Base-by-base conservation (phyloP, 2,113 vertebrate species). In the Pachyramphus minor region DNA sequence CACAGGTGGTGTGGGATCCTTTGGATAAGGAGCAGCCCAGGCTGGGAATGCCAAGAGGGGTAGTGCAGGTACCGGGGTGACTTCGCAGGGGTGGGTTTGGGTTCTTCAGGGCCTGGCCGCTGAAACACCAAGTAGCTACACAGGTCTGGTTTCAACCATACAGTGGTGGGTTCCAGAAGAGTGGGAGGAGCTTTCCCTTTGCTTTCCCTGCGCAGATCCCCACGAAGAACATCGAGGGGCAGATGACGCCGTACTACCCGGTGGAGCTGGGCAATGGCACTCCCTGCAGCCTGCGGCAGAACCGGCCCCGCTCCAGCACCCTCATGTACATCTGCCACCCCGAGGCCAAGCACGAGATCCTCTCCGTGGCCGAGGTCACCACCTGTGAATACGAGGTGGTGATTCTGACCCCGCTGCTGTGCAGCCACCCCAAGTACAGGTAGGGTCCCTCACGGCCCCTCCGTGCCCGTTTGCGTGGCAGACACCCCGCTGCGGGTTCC, bases 341-440 rank as follows among this genome's bases (percentile, higher is more conserved):
- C 1, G 99, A 99, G 94, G 99, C 99, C 82, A 99, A 99, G 92
- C 99, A 99, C 8, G 99, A 99, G 97, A 99, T 99, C 96, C 97
- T 99, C 64, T 99, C 99, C 1, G 98, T 99, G 8, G 99, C 99
- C 20, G 99, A 99, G 98, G 98, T 99, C 86, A 99, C 98, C 25
- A 99, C 99, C 82, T 99, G 99, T 94, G 99, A 99, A 98, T 99
- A 99, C 42, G 99, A 99, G 98, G 99, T 99, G 91, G 98, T 99
- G 96, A 99, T 99, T 96, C 73, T 99, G 96, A 99, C 99, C 2
- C 99, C 99, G 12, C 98, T 99, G 93, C 98, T 99, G 30, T 99
- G 99, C 94, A 98, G 31, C 58, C 99, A 99, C 94, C 99, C 99
- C 47, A 99, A 99, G 89, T 99, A 99, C 95, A 99, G 99, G 99